A percentile compares a stretch with the other conserved stretches of the same genome.
These are phyloP conservation scores for Archegozetes longisetosus DNA, from an alignment of 1,140 invertebrate genomes.

Conservation along the genomic window DNA sequence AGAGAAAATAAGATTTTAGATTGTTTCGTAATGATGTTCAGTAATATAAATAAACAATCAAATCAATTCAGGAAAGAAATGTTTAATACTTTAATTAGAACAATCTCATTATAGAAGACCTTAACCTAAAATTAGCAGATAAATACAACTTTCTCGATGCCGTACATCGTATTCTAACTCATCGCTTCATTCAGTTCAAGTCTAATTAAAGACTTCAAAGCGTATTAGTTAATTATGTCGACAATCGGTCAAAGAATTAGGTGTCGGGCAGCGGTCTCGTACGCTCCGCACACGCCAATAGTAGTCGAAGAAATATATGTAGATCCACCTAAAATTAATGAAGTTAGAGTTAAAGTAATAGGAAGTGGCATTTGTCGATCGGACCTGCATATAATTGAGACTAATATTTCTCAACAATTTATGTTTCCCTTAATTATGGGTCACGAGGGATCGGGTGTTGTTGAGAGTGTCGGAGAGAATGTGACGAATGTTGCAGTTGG, in stretches of 20 bases:
- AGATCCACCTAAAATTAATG: slow-evolving; percentile 2
- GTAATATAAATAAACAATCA: too few species aligned
- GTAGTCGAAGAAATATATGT: slow-evolving; percentile 49
- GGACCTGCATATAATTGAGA: slow-evolving; percentile 10
- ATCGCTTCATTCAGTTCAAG: too few species aligned
- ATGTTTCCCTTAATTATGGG: not conserved
- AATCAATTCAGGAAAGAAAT: too few species aligned
- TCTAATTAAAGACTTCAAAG: too few species aligned
- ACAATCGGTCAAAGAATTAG: slow-evolving; percentile 85
- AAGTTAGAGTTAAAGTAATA: slow-evolving; percentile 29
- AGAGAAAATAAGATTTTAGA: too few species aligned
- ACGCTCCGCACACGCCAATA: slow-evolving; percentile 71
- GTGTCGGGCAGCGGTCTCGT: slow-evolving; percentile 85
- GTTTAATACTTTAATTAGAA: too few species aligned
- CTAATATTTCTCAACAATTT: not conserved
- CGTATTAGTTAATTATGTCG: too few species aligned
- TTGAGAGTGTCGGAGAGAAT: slow-evolving; percentile 75
- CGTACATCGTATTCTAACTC: too few species aligned
- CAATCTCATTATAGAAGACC: too few species aligned
- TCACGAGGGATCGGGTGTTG: not conserved
- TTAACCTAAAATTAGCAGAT: too few species aligned
- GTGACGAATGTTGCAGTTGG: slow-evolving; percentile 70
- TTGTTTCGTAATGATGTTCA: too few species aligned
- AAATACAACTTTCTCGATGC: too few species aligned
- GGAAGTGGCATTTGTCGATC: slow-evolving; percentile 19